These are phyloP conservation scores for Melolontha melolontha DNA, from an alignment of 2,888 invertebrate species.

Conservation along the genomic window DNA sequence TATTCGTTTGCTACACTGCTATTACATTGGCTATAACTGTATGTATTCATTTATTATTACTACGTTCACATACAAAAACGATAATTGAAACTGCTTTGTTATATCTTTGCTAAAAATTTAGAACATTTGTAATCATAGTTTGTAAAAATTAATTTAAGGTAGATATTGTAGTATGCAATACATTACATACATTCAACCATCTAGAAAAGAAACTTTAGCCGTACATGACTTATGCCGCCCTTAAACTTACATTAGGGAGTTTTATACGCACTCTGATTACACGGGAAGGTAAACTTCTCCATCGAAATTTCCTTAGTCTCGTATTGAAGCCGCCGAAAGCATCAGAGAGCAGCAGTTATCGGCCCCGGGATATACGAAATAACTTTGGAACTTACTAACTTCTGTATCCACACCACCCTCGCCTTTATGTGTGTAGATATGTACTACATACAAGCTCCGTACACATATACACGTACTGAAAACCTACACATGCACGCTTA, in stretches of 20 bases:
- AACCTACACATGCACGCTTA: slow-evolving; percentile 22
- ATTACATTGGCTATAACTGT: too few relatives aligned
- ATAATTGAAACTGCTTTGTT: too few relatives aligned
- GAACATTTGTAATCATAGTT: too few relatives aligned
- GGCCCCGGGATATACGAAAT: slow-evolving; percentile 40
- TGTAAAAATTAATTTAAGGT: too few relatives aligned
- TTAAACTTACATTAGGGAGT: slow-evolving; percentile 3
- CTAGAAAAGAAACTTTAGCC: slow-evolving; percentile 2
- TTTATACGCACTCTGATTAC: slow-evolving; percentile 23
- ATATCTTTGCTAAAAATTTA: too few relatives aligned
- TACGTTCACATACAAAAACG: too few relatives aligned
- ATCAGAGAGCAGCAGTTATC: slow-evolving; percentile 25
- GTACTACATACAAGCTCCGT: slow-evolving; percentile 4
- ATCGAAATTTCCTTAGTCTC: slow-evolving; percentile 33
- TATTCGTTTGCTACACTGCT: too few relatives aligned
- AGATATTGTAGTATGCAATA: too few relatives aligned
- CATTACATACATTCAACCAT: too few relatives aligned
- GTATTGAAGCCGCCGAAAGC: slow-evolving; percentile 26
- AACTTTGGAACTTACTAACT: slow-evolving; percentile 48
- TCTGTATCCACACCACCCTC: slow-evolving; percentile 47
- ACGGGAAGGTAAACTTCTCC: slow-evolving; percentile 29
- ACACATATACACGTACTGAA: background rate
- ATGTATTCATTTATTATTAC: too few relatives aligned
- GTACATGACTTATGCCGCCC: background rate
- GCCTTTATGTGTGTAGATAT: slow-evolving; percentile 32